Conservation (phyloP, 2,888 invertebrate species). For the Sesamia inferens region DNA sequence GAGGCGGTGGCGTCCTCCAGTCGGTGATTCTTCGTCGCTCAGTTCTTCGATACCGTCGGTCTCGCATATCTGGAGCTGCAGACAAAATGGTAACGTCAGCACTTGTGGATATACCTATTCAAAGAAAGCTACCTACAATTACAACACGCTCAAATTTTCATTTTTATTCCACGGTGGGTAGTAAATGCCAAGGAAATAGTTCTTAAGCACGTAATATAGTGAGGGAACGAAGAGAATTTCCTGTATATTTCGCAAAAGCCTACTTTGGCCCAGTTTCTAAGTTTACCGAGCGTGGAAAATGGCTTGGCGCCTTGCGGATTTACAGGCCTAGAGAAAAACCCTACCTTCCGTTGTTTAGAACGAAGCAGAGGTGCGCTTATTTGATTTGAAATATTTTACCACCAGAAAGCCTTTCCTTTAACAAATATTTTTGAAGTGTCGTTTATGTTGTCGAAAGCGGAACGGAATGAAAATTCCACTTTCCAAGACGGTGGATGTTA, state of each 20-base stretch:
- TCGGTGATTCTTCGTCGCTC: conserved; percentile 91
- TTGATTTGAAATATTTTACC: conserved; percentile 58
- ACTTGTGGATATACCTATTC: not conserved
- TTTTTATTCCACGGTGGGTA: conserved; percentile 80
- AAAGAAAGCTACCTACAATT: conserved; percentile 43
- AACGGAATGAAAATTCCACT: conserved; percentile 35
- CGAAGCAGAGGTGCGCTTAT: conserved; percentile 53
- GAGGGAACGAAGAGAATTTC: conserved; percentile 77
- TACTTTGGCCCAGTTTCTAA: conserved; percentile 88
- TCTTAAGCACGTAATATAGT: conserved; percentile 85
- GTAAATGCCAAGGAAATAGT: conserved; percentile 80
- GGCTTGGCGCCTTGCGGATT: conserved; percentile 83
- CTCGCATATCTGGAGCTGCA: conserved; percentile 93
- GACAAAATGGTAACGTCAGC: conserved; percentile 23
- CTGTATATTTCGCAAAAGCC: conserved; percentile 86
- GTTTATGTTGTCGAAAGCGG: conserved; percentile 20
- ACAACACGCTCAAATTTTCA: conserved; percentile 73
- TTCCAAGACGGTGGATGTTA: conserved; percentile 36
- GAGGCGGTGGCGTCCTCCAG: conserved; percentile 92
- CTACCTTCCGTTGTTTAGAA: conserved; percentile 65
- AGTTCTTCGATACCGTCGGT: conserved; percentile 93
- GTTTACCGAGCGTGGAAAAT: conserved; percentile 87
- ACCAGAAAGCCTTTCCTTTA: conserved; percentile 32
- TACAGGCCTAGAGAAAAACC: conserved; percentile 79
- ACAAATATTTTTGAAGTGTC: conserved; percentile 34